Conservation (phyloP, 1,140 invertebrate genomes). For the Sinella curviseta region DNA sequence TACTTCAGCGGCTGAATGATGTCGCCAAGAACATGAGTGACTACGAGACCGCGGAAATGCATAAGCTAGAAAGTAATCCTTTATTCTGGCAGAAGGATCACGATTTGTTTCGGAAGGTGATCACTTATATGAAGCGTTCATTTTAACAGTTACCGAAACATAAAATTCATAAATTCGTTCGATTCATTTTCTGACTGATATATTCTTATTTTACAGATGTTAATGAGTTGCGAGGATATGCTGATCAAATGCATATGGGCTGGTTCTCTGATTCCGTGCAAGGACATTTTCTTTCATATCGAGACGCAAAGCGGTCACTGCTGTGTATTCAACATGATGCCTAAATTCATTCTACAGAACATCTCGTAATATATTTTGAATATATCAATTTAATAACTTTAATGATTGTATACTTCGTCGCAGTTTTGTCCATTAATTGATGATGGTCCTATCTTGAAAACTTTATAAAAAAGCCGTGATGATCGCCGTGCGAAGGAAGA, state of each 20-base stretch:
- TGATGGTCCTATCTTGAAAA: too few species aligned
- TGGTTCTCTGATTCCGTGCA: not conserved
- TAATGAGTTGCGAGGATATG: not conserved
- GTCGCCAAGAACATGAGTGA: not conserved
- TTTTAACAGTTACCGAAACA: not conserved
- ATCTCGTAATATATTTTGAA: not conserved
- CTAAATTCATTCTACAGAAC: not conserved
- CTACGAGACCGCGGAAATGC: not conserved
- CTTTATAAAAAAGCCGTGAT: not conserved
- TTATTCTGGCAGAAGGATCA: not conserved
- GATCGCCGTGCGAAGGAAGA: not conserved
- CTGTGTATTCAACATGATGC: constrained; percentile 18
- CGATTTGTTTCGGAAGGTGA: too few species aligned
- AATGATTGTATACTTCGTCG: too few species aligned
- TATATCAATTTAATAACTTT: too few species aligned
- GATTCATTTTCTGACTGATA: not conserved
- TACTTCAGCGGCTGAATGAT: not conserved
- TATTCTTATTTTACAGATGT: not conserved
- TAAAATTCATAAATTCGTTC: too few species aligned
- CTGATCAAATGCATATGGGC: not conserved
- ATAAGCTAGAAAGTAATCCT: not conserved
- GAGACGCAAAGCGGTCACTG: not conserved
- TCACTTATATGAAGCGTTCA: not conserved
- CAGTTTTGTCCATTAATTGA: too few species aligned
- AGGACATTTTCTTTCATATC: not conserved